phyloP scores from a whole-genome alignment of 2,888 invertebrate species.

The Sphinx pinastri region DNA sequence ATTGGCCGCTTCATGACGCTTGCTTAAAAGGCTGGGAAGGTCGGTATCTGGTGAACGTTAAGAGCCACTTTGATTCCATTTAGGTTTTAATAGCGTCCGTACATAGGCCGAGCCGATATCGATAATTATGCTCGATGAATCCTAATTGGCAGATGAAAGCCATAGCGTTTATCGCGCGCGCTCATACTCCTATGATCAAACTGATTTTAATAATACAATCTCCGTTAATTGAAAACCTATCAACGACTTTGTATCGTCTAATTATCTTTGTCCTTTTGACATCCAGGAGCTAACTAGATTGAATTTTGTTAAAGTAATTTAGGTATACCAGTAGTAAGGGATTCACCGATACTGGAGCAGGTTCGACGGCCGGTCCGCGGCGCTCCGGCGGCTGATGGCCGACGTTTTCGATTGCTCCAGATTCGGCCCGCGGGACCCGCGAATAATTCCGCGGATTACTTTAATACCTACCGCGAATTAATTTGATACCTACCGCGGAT shows the following conservation, averaged over 20 bases:
- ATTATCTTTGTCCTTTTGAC: constrained; percentile 7
- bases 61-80: constrained; percentile 21
- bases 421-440: too few relatives aligned
- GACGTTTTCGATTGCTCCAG: too few relatives aligned
- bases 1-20: constrained; percentile 9
- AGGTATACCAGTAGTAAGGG: too few relatives aligned
- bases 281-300: background rate
- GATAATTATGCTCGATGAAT: constrained; percentile 19
- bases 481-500: too few relatives aligned
- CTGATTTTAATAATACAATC: constrained; percentile 4
- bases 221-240: constrained; percentile 11
- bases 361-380: too few relatives aligned
- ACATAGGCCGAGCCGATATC: constrained; percentile 4
- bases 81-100: constrained; percentile 23
- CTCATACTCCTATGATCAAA: background rate
- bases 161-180: constrained; percentile 1
- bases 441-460: too few relatives aligned
- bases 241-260: background rate
- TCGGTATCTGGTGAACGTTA: constrained; percentile 2
- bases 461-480: too few relatives aligned
- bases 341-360: too few relatives aligned
- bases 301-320: background rate
- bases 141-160: constrained; percentile 22
- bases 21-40: constrained; percentile 15
- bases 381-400: too few relatives aligned